Base-by-base conservation (phyloP, 1,140 invertebrate genomes). In the Drosophila neocordata region DNA sequence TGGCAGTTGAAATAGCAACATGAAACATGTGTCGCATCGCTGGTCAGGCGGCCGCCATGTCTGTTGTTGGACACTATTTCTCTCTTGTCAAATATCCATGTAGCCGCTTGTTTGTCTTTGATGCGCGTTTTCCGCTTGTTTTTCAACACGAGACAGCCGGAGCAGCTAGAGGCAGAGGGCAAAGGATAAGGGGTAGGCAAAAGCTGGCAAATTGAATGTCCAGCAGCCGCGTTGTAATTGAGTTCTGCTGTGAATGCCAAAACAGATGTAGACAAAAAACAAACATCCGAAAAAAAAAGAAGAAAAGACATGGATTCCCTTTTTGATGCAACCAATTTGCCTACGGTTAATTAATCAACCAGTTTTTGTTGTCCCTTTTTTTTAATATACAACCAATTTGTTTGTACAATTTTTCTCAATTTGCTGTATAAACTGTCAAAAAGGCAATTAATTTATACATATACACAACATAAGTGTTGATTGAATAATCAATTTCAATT, bases 51-150 rank as follows among this genome's bases (percentile, higher is more conserved):
- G 0, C 31, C 22, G 11, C 31, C 55, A 57, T 34, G 5, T 5
- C 18, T 37, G 11, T 60, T 60, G 72, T 37, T 74, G 72, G 72
- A 74, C 64, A 74, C 57, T 74, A 57, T 74, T 67, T 22, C 48
- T 56, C 24, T 22, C 37, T 31, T 6, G 27, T n/a, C 18, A 53
- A 48, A 48, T 48, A 11, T 18, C 22, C 24, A 51, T 27, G 53
- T 35, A 48, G 41, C 27, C 13, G 34, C 4, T 41, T 75, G 72
- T 75, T 74, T 74, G 72, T 62, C 71, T 75, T 75, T 75, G 71
- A 75, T 68, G 64, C 63, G 71, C 71, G 57, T 75, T 74, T 74
- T 74, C 71, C 63, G 71, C 72, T 68, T 75, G 71, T 68, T 75
- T 74, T 74, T 74, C 62, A 44, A 27, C 12, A 20, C 8, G 15